Base-by-base conservation (phyloP, 2,888 invertebrate genomes). In the Dynastes hyllus region DNA sequence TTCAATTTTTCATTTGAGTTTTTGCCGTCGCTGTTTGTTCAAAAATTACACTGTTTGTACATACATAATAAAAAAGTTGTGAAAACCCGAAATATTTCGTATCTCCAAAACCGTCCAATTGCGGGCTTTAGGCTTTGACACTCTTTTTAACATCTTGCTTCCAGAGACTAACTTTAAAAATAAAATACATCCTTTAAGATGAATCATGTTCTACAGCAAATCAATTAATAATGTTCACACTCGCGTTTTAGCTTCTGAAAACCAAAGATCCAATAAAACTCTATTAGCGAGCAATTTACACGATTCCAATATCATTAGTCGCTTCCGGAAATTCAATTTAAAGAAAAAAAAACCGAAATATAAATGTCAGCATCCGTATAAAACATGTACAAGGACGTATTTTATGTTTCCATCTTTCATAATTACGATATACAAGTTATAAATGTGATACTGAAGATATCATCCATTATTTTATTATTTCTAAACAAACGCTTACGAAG, bases 221-320 rank as follows among this genome's bases (percentile, higher is more conserved):
- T 16, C 22, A 45, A 58, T 58, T 58, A 22, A 58, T 22, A 58
- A 58, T 58, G 5, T 22, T 22, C 22, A 22, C 4, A 27, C 55
- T 6, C 22, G 22, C 0, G 16, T 22, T 58, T 22, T 22, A 58
- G 22, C 22, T 58, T 22, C 55, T 45, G 3, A 40, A 16, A 22
- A 11, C 16, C 11, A 45, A 45, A 67, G 16, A 22, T 13, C 22
- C 9, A 67, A 45, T 45, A 37, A 45, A 16, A 40, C 11, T 40
- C 0, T 16, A 45, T 22, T 40, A 67, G 6, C 40, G 8, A 40
- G 22, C 11, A 45, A 67, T 45, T 45, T 22, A 16, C 66, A 58
- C 45, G 66, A 40, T 16, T 40, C 66, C 37, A 67, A 67, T 45
- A 45, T 67, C 40, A 40, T 67, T 67, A 67, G 45, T 67, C 40